Evolutionary conservation across 2,797 vertebrate species (phyloP).

Genomic region (Cottoperca gobio): DNA sequence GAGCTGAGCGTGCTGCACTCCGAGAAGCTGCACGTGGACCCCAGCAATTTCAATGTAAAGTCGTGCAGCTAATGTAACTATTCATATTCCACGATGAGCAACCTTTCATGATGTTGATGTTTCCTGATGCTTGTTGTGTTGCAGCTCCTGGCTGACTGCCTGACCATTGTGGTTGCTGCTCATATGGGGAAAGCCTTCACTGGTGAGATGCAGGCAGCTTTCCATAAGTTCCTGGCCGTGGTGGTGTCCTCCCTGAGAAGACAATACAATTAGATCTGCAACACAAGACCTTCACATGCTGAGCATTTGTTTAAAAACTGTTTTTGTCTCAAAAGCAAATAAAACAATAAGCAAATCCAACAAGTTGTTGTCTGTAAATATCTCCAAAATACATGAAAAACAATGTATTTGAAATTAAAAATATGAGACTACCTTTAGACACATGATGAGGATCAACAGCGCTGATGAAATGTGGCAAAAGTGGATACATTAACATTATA

Average conservation of each 20-base stretch:
- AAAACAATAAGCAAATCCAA: too few species aligned
- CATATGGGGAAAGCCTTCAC: slow-evolving; percentile 70
- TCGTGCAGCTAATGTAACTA: not conserved
- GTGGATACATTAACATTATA: too few species aligned
- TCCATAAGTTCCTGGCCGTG: slow-evolving; percentile 79
- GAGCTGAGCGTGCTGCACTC: slow-evolving; percentile 85
- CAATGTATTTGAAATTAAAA: too few species aligned
- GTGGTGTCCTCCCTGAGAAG: slow-evolving; percentile 78
- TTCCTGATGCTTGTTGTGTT: slow-evolving; percentile 4
- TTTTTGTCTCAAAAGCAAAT: not conserved
- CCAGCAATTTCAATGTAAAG: slow-evolving; percentile 86
- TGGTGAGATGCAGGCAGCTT: slow-evolving; percentile 74
- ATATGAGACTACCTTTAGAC: too few species aligned
- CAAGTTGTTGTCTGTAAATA: not conserved
- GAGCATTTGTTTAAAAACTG: not conserved
- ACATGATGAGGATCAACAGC: too few species aligned
- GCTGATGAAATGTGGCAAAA: too few species aligned
- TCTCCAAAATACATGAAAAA: not conserved
- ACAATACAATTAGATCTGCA: slow-evolving; percentile 79
- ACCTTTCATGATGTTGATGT: not conserved
- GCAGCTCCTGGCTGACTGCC: slow-evolving; percentile 82
- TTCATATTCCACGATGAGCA: not conserved
- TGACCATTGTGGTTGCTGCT: slow-evolving; percentile 76
- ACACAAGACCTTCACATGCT: not conserved
- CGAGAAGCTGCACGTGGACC: slow-evolving; percentile 86